These are phyloP conservation scores for Heliothis peltigera DNA, from an alignment of 2,888 invertebrate species.

Conservation along the genomic window DNA sequence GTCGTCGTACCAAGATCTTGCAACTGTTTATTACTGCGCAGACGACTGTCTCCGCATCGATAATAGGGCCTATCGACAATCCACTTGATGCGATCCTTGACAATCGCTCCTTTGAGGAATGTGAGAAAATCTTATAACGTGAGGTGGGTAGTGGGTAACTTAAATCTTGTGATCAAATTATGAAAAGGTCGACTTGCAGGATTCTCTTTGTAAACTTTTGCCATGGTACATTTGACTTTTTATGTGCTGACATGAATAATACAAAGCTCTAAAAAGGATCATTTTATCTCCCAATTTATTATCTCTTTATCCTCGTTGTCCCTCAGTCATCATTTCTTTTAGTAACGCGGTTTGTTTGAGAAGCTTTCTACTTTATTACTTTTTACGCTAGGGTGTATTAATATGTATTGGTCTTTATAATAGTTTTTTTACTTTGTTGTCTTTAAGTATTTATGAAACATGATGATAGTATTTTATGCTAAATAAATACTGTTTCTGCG, in stretches of 20 bases:
- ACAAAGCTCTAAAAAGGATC: background rate
- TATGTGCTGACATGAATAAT: background rate
- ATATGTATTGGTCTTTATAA: slow-evolving; percentile 11
- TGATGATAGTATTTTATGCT: no score
- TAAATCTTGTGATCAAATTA: background rate
- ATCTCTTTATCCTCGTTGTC: slow-evolving; percentile 10
- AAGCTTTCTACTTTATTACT: slow-evolving; percentile 14
- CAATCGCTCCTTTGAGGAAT: slow-evolving; percentile 31
- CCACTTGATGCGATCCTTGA: slow-evolving; percentile 44
- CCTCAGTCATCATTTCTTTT: slow-evolving; percentile 23
- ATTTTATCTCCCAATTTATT: slow-evolving; percentile 8
- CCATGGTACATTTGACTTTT: slow-evolving; percentile 2
- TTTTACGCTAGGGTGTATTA: slow-evolving; percentile 8
- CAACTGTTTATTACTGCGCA: slow-evolving; percentile 48
- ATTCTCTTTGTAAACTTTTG: background rate
- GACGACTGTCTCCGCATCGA: slow-evolving; percentile 40
- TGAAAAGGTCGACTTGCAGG: background rate
- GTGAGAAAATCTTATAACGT: slow-evolving; percentile 33
- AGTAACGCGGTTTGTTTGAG: slow-evolving; percentile 3
- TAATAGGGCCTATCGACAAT: slow-evolving; percentile 53
- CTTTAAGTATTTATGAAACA: no score
- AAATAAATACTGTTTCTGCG: no score
- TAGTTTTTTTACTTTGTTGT: background rate
- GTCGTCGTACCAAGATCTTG: slow-evolving; percentile 46
- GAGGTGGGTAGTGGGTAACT: no score